These are phyloP conservation scores for Aleiodes alternator DNA, from an alignment of 2,888 invertebrate species.

Conservation along the genomic window DNA sequence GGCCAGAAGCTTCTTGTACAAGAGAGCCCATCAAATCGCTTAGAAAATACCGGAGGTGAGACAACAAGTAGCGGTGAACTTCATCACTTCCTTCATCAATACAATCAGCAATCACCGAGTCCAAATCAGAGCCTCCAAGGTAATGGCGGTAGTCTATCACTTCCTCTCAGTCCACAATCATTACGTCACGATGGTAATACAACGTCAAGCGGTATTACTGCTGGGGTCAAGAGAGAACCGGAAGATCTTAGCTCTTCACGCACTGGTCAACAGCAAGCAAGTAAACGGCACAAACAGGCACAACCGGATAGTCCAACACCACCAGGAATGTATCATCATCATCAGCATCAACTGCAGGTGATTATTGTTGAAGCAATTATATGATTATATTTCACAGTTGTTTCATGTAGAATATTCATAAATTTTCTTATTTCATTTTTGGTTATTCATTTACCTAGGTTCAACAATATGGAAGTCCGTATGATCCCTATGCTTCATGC, in stretches of 20 bases:
- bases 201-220: slow-evolving; percentile 58
- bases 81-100: slow-evolving; percentile 74
- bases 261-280: slow-evolving; percentile 66
- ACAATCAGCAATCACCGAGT: slow-evolving; percentile 74
- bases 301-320: slow-evolving; percentile 73
- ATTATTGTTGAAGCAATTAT: slow-evolving; percentile 34
- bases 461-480: slow-evolving; percentile 71
- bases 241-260: slow-evolving; percentile 83
- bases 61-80: slow-evolving; percentile 77
- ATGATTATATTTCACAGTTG: too few species aligned
- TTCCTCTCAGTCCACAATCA: slow-evolving; percentile 73
- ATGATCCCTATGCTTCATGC: slow-evolving; percentile 72
- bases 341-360: slow-evolving; percentile 73
- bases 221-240: slow-evolving; percentile 85
- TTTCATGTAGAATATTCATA: neutral
- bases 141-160: slow-evolving; percentile 75
- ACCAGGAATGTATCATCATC: slow-evolving; percentile 73
- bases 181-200: slow-evolving; percentile 70
- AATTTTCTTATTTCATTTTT: neutral
- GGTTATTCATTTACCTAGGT: slow-evolving; percentile 57
- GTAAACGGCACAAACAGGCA: slow-evolving; percentile 69
- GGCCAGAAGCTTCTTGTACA: slow-evolving; percentile 74
- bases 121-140: slow-evolving; percentile 76
- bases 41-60: slow-evolving; percentile 69
- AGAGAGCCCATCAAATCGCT: slow-evolving; percentile 70